Base-by-base conservation (phyloP, 1,140 invertebrate genomes). In the Colletes gigas region DNA sequence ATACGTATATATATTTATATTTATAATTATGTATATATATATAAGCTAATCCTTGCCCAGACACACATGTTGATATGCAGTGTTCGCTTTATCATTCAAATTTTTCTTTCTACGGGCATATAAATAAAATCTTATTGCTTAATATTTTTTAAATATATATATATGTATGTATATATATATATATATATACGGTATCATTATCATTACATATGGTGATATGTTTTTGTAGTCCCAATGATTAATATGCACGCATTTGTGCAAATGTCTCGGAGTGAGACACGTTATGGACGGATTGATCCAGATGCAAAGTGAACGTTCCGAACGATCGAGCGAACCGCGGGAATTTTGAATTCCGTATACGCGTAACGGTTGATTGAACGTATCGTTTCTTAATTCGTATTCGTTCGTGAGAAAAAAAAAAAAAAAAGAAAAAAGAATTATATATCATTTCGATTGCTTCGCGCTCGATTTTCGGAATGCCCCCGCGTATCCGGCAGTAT, bases 181-280 rank as follows among this genome's bases (percentile, higher is more conserved):
- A 62, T 59, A 76, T 30, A 68, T 59, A 68, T 30, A 54, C 68
- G 57, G 47, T 78, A 71, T 78, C 60, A 82, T 83, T 90, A 90
- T 87, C 90, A 90, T 92, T 92, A 92, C 84, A 92, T 92, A 92
- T 86, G 91, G 92, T 93, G 92, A 93, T 93, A 93, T 93, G 93
- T 93, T 93, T 92, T 93, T 93, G 92, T 93, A 93, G 92, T 93
- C 92, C 92, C 92, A 93, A 93, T 93, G 92, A 93, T 92, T 93
- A 93, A 93, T 93, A 93, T 92, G 92, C 93, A 93, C 93, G 71
- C 76, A 68, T 89, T 91, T 91, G 92, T 93, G 92, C 93, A 88
- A 92, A 92, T 93, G 90, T 83, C 92, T 91, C 90, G 83, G 85
- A 82, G 67, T 82, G 92, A 92, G 92, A 91, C 91, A 91, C 78